Base-by-base conservation (phyloP, 2,797 vertebrate genomes). In the Fistularia tabacaria region DNA sequence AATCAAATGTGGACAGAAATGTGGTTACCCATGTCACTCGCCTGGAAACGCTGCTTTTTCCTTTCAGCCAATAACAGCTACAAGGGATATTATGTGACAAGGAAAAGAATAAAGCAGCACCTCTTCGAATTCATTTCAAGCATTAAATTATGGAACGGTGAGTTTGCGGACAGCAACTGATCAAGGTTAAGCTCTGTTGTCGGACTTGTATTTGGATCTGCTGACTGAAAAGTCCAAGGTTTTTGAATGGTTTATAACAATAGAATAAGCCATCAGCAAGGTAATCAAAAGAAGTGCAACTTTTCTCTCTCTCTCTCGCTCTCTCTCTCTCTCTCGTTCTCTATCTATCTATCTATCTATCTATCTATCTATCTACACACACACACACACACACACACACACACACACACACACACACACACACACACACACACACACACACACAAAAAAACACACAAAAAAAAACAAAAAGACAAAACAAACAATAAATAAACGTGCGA, bases 1-100 rank as follows among this genome's bases (percentile, higher is more conserved):
- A 72, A 76, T 81, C 65, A 81, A 81, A 77, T 81, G 74, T 55
- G 68, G 50, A 46, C 75, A 56, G 62, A 62, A 60, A 64, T 47
- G 46, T 54, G 57, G 66, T 58, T 69, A 25, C 25, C 25, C 25
- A 5, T 69, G 64, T 67, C 55, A 45, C 63, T 65, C 59, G 12
- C 58, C 41, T 46, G 42, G 49, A 66, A 57, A 46, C 9, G 38
- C 52, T 25, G 15, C 37, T 38, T 36, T 58, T 66, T 42, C 49
- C 52, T 40, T 40, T 40, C 10, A 8, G 8, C 8, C 10, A 9
- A 53, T 61, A 51, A 51, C 43, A 46, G 59, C 60, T 57, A 40
- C 40, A 12, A 45, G 60, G 42, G 38, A 46, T 7, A 37, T 37
- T 54, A 53, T 37, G 42, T 8, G 43, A 63, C 49, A 59, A 57